A percentile compares a stretch with the other conserved stretches of the same genome.
Evolutionary conservation across 92 coral and sea anemone species (phyloP).

Genomic region (Heliopora coerulea): DNA sequence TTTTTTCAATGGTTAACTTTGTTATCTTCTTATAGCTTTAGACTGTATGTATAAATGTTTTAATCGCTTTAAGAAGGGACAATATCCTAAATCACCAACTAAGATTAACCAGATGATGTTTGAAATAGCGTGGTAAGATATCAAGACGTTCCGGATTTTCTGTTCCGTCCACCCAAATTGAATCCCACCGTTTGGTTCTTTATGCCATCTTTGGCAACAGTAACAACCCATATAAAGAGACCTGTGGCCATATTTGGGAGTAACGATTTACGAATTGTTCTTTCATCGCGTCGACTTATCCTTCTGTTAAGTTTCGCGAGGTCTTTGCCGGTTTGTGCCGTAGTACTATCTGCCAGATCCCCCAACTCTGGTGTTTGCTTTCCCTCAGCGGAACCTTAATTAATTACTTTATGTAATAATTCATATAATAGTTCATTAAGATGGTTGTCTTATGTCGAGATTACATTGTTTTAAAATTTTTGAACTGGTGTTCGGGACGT

Average conservation of each 20-base stretch:
- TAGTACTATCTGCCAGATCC: neutral
- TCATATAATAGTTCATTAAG: too few species aligned
- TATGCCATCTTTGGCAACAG: constrained; percentile 23
- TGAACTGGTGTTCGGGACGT: too few species aligned
- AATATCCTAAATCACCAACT: neutral
- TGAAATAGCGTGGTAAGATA: too few species aligned
- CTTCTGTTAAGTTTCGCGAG: neutral
- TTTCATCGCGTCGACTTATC: neutral
- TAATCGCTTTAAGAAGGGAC: neutral
- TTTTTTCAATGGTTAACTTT: too few species aligned
- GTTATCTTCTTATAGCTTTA: too few species aligned
- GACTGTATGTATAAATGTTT: too few species aligned
- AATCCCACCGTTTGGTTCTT: constrained; percentile 2
- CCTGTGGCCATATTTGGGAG: neutral
- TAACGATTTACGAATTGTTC: constrained; percentile 4
- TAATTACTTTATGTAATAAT: too few species aligned
- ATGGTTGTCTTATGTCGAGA: too few species aligned
- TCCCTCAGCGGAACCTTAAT: neutral
- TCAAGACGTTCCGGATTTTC: neutral
- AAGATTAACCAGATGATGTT: too few species aligned
- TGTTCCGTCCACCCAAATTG: neutral
- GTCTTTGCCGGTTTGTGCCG: neutral
- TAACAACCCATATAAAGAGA: constrained; percentile 8
- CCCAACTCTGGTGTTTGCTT: neutral
- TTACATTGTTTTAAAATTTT: too few species aligned